phyloP scores from a whole-genome alignment of 2,888 invertebrate species.

The Arge pagana region DNA sequence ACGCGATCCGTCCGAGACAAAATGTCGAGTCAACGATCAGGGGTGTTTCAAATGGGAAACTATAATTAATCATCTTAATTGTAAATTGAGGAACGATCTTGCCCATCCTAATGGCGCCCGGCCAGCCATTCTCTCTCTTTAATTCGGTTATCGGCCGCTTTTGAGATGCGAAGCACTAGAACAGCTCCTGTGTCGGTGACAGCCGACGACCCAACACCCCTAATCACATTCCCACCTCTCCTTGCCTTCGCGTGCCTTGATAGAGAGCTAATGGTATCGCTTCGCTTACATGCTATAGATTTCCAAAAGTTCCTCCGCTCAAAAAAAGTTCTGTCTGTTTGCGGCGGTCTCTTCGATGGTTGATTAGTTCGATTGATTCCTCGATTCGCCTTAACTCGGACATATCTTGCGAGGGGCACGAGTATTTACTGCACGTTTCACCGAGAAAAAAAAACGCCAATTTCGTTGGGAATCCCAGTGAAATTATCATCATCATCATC shows the following conservation, averaged over 20 bases:
- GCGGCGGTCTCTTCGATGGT: too few species aligned
- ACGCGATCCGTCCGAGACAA: conserved; percentile 21
- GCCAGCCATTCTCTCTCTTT: conserved; percentile 27
- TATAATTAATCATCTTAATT: conserved; percentile 54
- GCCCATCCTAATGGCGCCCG: conserved; percentile 41
- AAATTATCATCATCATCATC: too few species aligned
- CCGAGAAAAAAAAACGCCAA: too few species aligned
- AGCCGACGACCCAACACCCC: conserved; percentile 48
- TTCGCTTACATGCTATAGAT: conserved; percentile 1
- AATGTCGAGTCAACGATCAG: conserved; percentile 23
- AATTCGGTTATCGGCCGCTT: conserved; percentile 54
- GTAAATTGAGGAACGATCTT: conserved; percentile 56
- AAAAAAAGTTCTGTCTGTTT: too few species aligned
- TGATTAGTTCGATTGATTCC: too few species aligned
- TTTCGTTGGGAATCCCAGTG: too few species aligned
- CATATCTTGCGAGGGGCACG: too few species aligned
- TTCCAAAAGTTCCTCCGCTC: conserved; percentile 13
- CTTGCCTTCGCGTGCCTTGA: conserved; percentile 50
- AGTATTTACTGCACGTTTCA: too few species aligned
- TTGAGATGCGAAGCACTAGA: conserved; percentile 43
- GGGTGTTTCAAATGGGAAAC: conserved; percentile 53
- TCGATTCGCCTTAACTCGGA: too few species aligned
- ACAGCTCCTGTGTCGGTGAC: conserved; percentile 51
- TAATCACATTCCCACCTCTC: conserved; percentile 50
- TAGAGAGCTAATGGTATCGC: conserved; percentile 52